Evolutionary conservation across 2,888 invertebrate genomes (phyloP).

Genomic region (Helobdella robusta): DNA sequence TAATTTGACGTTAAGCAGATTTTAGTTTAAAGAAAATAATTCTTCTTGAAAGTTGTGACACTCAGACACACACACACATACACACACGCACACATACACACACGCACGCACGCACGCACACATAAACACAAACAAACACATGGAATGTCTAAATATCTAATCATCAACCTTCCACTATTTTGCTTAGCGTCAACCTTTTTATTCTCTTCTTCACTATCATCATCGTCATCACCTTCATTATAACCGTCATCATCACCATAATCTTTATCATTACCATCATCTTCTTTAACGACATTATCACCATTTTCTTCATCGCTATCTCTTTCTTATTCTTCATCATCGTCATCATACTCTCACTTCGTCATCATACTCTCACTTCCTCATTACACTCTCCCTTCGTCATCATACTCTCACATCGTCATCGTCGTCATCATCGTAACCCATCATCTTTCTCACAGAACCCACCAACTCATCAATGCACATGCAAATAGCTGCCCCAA

Average conservation of each 20-base stretch:
- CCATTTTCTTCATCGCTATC: neutral
- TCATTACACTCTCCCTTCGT: neutral
- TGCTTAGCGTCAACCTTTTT: neutral
- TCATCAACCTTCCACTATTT: too few relatives aligned
- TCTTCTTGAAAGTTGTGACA: too few relatives aligned
- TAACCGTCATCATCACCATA: neutral
- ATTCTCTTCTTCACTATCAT: neutral
- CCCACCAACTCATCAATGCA: constrained; percentile 33
- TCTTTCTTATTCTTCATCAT: neutral
- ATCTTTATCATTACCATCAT: neutral
- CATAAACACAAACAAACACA: too few relatives aligned
- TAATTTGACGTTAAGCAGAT: too few relatives aligned
- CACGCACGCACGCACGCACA: too few relatives aligned
- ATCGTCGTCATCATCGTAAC: constrained; percentile 23
- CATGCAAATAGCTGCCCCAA: constrained; percentile 33
- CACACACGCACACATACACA: too few relatives aligned
- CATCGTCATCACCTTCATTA: too few relatives aligned
- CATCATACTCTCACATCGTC: constrained; percentile 27
- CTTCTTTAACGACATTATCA: neutral
- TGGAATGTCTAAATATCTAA: too few relatives aligned
- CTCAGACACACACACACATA: too few relatives aligned
- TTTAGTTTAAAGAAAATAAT: too few relatives aligned
- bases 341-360: constrained; percentile 9
- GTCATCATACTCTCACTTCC: constrained; percentile 20
- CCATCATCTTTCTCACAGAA: constrained; percentile 28